Percentiles rank a stretch among this genome's conserved stretches.
phyloP scores from a whole-genome alignment of 1,140 invertebrate genomes.

The Tigriopus japonicus region DNA sequence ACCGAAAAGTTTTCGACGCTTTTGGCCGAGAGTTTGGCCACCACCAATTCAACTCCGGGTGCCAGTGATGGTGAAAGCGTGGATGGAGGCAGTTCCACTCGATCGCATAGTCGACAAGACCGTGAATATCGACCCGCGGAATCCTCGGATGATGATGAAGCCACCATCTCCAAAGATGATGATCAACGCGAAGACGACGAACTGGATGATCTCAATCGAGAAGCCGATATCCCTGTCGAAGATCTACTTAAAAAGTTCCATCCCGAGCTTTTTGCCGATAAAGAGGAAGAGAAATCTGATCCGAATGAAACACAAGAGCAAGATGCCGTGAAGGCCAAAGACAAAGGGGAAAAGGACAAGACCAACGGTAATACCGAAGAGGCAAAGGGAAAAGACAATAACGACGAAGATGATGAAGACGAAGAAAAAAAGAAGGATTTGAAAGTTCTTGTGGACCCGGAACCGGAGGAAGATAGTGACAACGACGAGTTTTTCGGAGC shows the following conservation, averaged over 20 bases:
- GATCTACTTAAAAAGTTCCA: conserved; percentile 56
- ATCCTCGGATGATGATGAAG: conserved; percentile 74
- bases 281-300: conserved; percentile 27
- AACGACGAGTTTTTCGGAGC: conserved; percentile 22
- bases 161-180: conserved; percentile 83
- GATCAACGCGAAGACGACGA: conserved; percentile 44
- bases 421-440: conserved; percentile 22
- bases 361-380: conserved; percentile 27
- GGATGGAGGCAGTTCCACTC: background rate
- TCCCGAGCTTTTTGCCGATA: conserved; percentile 41
- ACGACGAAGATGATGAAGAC: conserved; percentile 35
- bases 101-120: background rate
- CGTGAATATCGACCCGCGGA: conserved; percentile 59
- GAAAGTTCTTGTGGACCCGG: background rate
- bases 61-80: background rate
- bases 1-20: conserved; percentile 92
- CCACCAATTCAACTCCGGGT: conserved; percentile 18
- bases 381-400: conserved; percentile 50
- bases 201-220: conserved; percentile 63
- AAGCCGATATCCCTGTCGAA: conserved; percentile 76
- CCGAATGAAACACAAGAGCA: conserved; percentile 20
- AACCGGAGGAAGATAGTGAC: conserved; percentile 20
- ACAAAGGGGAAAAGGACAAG: conserved; percentile 31
- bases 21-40: conserved; percentile 60
- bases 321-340: background rate